These are phyloP conservation scores for Bos indicus DNA, from an alignment of 2,113 vertebrate genomes.

Conservation along the genomic window DNA sequence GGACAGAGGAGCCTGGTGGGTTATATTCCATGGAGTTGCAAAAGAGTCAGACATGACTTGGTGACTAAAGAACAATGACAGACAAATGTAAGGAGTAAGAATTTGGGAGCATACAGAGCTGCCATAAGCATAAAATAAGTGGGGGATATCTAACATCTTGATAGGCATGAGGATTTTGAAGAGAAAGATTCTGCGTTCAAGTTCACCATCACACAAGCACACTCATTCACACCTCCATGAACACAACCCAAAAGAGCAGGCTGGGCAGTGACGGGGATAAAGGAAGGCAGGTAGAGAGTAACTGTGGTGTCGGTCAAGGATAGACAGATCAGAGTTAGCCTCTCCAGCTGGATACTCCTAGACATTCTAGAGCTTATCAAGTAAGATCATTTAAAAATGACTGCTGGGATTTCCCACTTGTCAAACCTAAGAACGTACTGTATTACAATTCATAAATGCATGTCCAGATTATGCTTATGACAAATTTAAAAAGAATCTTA, in stretches of 20 bases:
- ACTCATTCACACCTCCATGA: background rate
- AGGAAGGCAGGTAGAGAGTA: background rate
- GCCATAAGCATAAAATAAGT: background rate
- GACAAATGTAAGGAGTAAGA: background rate
- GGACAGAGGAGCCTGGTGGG: background rate
- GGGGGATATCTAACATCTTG: background rate
- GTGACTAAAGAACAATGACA: background rate
- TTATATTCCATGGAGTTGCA: background rate
- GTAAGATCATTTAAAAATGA: background rate
- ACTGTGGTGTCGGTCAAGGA: background rate
- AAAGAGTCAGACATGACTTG: background rate
- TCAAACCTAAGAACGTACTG: background rate
- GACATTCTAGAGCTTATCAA: background rate
- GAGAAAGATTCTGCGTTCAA: background rate
- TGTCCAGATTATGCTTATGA: background rate
- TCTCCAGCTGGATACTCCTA: background rate
- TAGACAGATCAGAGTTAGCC: background rate
- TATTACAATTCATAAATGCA: background rate
- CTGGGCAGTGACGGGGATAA: background rate
- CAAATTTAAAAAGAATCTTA: background rate
- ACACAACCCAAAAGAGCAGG: background rate
- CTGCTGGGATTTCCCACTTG: background rate
- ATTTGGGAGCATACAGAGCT: background rate
- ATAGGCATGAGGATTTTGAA: background rate
- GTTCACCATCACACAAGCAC: background rate